phyloP scores from a whole-genome alignment of 2,888 invertebrate species.

The Magallana nippona region DNA sequence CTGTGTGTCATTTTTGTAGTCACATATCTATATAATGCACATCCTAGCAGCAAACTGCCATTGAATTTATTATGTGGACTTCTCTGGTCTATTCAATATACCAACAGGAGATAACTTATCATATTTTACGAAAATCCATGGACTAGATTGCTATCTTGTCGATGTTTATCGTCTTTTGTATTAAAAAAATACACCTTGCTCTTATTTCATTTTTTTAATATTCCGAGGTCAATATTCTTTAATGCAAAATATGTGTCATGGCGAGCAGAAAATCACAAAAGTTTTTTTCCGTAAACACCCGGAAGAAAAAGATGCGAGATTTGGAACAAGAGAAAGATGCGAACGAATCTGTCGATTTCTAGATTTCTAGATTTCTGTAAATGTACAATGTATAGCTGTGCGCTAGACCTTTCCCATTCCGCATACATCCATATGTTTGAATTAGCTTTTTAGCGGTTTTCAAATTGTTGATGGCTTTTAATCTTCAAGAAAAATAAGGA shows the following conservation, averaged over 20 bases:
- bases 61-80: not conserved
- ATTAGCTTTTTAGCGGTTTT: not conserved
- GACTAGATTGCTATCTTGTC: conserved; percentile 23
- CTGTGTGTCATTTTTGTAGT: not conserved
- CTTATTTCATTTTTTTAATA: too few species aligned
- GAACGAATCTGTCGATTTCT: too few species aligned
- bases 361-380: not conserved
- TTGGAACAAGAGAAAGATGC: too few species aligned
- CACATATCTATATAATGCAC: not conserved
- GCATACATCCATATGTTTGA: not conserved
- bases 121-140: not conserved
- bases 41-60: not conserved
- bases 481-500: not conserved
- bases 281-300: too few species aligned
- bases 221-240: too few species aligned
- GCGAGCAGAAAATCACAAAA: too few species aligned
- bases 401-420: too few species aligned
- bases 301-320: too few species aligned
- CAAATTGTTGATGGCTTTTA: not conserved
- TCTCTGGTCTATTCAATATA: not conserved
- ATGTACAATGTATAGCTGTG: not conserved
- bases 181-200: too few species aligned
- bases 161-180: too few species aligned
- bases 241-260: too few species aligned
- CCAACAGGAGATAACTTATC: not conserved